phyloP scores from a whole-genome alignment of 23 tunicate species.

The Aplidium turbinatum region DNA sequence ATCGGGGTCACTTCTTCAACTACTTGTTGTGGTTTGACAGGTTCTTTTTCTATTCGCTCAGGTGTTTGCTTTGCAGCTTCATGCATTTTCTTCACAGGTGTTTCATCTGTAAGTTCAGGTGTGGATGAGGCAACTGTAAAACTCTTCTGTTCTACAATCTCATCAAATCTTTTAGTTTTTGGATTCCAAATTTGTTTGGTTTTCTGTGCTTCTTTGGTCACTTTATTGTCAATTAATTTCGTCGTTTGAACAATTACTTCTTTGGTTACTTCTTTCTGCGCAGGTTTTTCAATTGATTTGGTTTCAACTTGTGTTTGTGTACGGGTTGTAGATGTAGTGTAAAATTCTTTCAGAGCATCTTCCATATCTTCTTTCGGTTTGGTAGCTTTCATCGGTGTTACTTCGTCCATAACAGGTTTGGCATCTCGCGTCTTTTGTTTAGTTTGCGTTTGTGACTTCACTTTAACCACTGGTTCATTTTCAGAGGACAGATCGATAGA shows the following conservation, averaged over 20 bases:
- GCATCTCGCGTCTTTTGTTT: neutral
- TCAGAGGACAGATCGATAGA: too few relatives aligned
- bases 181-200: slow-evolving; percentile 58
- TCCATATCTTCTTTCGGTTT: neutral
- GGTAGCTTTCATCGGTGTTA: neutral
- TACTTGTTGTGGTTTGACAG: neutral
- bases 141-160: slow-evolving; percentile 4
- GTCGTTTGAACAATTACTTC: neutral
- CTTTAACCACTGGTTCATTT: too few relatives aligned
- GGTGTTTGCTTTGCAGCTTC: neutral
- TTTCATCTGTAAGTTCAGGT: neutral
- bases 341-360: neutral
- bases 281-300: neutral
- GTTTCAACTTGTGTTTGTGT: neutral
- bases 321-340: too few relatives aligned
- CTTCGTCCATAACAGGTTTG: slow-evolving; percentile 6
- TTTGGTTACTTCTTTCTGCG: slow-evolving; percentile 2
- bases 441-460: neutral
- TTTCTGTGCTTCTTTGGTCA: too few relatives aligned
- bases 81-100: slow-evolving; percentile 5
- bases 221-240: too few relatives aligned
- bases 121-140: neutral
- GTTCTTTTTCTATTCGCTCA: neutral
- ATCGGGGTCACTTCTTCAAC: neutral
- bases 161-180: slow-evolving; percentile 50